Base-by-base conservation (phyloP, 2,888 invertebrate species). In the Trichogramma evanescens region DNA sequence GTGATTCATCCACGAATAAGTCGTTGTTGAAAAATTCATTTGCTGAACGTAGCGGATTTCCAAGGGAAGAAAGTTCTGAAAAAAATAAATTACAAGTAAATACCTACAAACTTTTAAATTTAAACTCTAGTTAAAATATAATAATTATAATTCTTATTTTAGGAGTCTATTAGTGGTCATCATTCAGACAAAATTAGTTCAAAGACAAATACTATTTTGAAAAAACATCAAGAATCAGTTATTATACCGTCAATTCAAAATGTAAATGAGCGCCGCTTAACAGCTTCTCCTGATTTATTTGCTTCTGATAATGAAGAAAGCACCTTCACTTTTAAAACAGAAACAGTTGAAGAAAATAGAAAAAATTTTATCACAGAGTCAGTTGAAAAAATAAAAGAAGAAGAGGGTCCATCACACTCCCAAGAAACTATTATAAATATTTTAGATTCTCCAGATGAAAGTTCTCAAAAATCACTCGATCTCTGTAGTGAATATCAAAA, bases 261-360 rank as follows among this genome's bases (percentile, higher is more conserved):
- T 41, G 7, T 39, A 6, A 54, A 26, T 41, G 13, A 52, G 13
- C 59, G 61, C 54, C 26, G 58, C 46, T 8, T 55, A 3, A 64
- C 55, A 45, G 54, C 49, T 42, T 71, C 71, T 45, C 69, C 71
- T 13, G 69, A 70, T 61, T 62, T 71, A 58, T 71, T 71, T 63
- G 68, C 59, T 8, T 68, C 59, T 46, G 62, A 58, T 48, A 45
- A 62, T 58, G 61, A 58, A 54, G 50, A 43, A 1, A 52, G 5
- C 46, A 50, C 13, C 52, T 38, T 44, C 26, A 26, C 26, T 26
- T 26, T 26, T 26, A 26, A 26, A 26, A 26, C 26, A 26, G 26
- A 26, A 26, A 26, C 26, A 26, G 26, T 7, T 7, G 5, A 51
- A 41, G 45, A 49, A 56, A 51, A 4, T 40, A 13, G 54, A 54